phyloP scores from a whole-genome alignment of 2,113 vertebrate genomes.

The Phyllostomus hastatus region DNA sequence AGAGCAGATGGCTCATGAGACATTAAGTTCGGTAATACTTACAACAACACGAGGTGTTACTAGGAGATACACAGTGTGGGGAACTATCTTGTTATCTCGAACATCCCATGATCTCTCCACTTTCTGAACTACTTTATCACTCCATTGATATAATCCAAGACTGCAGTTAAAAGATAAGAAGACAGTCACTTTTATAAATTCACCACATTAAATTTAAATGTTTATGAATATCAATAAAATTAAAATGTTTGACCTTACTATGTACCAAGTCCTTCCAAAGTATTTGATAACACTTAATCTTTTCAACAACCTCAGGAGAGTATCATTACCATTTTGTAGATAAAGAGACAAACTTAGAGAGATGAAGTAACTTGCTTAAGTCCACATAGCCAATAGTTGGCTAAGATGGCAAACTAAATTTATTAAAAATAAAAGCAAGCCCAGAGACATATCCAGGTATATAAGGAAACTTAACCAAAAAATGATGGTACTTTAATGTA shows the following conservation, averaged over 20 bases:
- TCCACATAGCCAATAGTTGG: neutral
- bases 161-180: slow-evolving; percentile 78
- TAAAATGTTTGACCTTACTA: neutral
- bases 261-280: neutral
- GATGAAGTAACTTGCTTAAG: neutral
- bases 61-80: slow-evolving; percentile 90
- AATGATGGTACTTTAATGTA: neutral
- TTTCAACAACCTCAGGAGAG: neutral
- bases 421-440: neutral
- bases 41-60: slow-evolving; percentile 94
- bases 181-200: neutral
- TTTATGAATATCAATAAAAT: slow-evolving; percentile 24
- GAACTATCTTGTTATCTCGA: slow-evolving; percentile 86
- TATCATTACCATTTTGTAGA: neutral
- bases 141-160: slow-evolving; percentile 97
- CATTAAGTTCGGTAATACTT: slow-evolving; percentile 69
- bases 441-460: neutral
- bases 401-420: neutral
- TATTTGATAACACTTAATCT: slow-evolving; percentile 18
- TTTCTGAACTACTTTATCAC: slow-evolving; percentile 87
- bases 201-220: neutral
- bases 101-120: slow-evolving; percentile 91
- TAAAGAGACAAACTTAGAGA: neutral
- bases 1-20: neutral
- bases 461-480: neutral